These are phyloP conservation scores for Pionites leucogaster DNA, from an alignment of 2,113 vertebrate species.

Conservation along the genomic window DNA sequence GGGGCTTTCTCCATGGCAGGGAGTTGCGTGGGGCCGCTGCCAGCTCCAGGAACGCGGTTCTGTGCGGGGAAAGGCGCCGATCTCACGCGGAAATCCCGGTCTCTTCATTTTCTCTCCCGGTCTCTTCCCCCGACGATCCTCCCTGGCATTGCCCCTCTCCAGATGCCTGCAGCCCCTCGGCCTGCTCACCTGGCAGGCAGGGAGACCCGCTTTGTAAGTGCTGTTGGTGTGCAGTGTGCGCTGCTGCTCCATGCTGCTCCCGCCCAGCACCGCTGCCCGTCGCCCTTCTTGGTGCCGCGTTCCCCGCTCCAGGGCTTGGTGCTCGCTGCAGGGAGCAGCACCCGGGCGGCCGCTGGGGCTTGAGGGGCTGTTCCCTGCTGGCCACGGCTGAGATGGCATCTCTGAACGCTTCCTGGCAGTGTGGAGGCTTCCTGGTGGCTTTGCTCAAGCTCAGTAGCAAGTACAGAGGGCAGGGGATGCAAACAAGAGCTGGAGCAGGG, in stretches of 20 bases:
- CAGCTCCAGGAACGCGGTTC: neutral
- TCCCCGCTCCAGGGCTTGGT: neutral
- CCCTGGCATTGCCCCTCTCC: conserved; percentile 67
- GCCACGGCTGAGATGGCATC: neutral
- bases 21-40: neutral
- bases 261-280: neutral
- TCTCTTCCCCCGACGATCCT: neutral
- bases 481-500: neutral
- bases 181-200: conserved; percentile 64
- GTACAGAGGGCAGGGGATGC: neutral
- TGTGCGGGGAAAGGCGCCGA: neutral
- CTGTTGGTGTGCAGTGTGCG: conserved; percentile 19
- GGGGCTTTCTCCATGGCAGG: rapidly evolving
- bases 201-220: conserved; percentile 92
- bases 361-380: neutral
- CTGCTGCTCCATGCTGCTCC: conserved; percentile 35
- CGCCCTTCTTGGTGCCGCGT: neutral
- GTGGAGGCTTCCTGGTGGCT: neutral
- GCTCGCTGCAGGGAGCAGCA: neutral
- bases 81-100: neutral
- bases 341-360: rapidly evolving
- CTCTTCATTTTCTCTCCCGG: conserved; percentile 14
- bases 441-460: neutral
- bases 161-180: conserved; percentile 63
- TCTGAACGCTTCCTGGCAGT: neutral